phyloP scores from a whole-genome alignment of 2,888 invertebrate species.

The Erpobdella octoculata region DNA sequence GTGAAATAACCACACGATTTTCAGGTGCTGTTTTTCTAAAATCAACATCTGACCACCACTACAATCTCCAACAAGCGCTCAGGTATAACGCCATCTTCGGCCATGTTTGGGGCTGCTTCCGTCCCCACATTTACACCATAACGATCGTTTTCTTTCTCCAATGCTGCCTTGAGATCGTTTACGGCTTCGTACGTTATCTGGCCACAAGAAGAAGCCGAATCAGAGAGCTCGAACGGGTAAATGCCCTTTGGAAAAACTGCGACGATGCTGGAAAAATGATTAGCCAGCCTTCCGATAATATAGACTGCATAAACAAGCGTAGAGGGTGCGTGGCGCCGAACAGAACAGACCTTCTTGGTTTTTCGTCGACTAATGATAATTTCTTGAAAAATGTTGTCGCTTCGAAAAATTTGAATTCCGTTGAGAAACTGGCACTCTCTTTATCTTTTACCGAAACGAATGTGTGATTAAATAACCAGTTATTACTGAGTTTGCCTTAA shows the following conservation, averaged over 20 bases:
- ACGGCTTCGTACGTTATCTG: neutral
- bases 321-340: no score
- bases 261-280: neutral
- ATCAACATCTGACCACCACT: neutral
- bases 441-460: conserved; percentile 10
- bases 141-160: conserved; percentile 3
- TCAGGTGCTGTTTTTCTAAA: no score
- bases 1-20: no score
- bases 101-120: neutral
- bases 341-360: no score
- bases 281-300: neutral
- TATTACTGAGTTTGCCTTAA: neutral
- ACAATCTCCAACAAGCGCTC: neutral
- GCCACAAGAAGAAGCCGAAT: neutral
- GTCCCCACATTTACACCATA: neutral
- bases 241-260: neutral
- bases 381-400: neutral
- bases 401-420: neutral
- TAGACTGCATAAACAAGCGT: no score
- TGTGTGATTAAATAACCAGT: neutral
- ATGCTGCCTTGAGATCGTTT: conserved; percentile 6
- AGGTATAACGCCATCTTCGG: neutral
- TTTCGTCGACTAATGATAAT: no score
- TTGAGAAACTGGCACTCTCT: neutral
- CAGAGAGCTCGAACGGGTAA: neutral